Percentiles rank a stretch among this genome's conserved stretches.
Conservation (phyloP, 1,140 invertebrate species). For the Cardiocondyla obscurior region DNA sequence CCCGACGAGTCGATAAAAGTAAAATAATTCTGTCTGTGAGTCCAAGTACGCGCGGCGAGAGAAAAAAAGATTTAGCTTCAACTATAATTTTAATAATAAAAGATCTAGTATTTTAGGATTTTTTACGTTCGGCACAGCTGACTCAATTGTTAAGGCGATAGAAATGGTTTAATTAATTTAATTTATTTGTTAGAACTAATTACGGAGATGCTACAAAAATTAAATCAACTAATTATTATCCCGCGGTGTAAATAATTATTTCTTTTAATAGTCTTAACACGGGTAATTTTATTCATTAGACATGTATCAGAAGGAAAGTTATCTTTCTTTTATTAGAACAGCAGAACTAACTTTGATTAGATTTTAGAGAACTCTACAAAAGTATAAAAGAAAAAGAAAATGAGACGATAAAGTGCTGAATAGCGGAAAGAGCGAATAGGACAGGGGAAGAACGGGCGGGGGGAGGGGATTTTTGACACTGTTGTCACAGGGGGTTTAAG, state of each 20-base stretch:
- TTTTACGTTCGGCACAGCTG: too few relatives aligned
- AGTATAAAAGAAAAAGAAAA: slow-evolving; percentile 19
- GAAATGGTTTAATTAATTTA: background rate
- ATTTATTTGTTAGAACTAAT: background rate
- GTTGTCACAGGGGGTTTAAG: slow-evolving; percentile 45
- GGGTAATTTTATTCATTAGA: background rate
- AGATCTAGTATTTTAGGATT: too few relatives aligned
- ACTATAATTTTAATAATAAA: too few relatives aligned
- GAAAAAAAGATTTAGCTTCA: too few relatives aligned
- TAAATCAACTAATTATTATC: background rate
- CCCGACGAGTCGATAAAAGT: slow-evolving; percentile 32
- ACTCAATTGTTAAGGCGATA: too few relatives aligned
- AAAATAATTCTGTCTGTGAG: slow-evolving; percentile 18
- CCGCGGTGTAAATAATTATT: background rate
- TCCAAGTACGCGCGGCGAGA: too few relatives aligned
- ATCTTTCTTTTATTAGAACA: background rate
- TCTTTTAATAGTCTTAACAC: background rate
- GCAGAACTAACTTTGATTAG: background rate
- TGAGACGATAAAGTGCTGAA: slow-evolving; percentile 49
- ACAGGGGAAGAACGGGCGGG: too few relatives aligned
- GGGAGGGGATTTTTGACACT: slow-evolving; percentile 57
- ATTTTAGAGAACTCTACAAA: slow-evolving; percentile 7
- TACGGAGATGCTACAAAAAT: background rate
- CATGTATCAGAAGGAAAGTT: background rate
- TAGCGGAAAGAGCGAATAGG: too few relatives aligned